phyloP scores from a whole-genome alignment of 2,113 vertebrate genomes.

The Nerophis ophidion region DNA sequence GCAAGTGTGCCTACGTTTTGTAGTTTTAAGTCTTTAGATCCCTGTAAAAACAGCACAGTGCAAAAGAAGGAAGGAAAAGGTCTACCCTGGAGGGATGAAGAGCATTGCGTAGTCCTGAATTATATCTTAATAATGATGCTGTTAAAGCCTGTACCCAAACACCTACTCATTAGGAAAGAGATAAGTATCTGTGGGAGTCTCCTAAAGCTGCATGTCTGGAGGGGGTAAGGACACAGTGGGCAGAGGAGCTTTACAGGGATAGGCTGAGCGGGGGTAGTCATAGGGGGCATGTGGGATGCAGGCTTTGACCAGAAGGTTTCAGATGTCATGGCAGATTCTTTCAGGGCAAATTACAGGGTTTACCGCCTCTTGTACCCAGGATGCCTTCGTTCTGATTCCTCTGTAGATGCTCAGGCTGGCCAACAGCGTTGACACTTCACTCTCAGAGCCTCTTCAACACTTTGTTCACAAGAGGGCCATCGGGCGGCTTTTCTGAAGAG shows the following conservation, averaged over 20 bases:
- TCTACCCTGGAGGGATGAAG: constrained; percentile 34
- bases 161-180: constrained; percentile 64
- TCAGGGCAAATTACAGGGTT: constrained; percentile 70
- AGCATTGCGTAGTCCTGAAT: constrained; percentile 37
- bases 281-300: constrained; percentile 27
- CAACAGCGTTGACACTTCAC: constrained; percentile 55
- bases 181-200: constrained; percentile 70
- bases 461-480: constrained; percentile 52
- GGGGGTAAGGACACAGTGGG: constrained; percentile 52
- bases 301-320: constrained; percentile 63
- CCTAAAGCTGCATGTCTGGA: constrained; percentile 60
- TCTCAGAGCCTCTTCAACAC: constrained; percentile 51
- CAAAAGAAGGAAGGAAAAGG: constrained; percentile 30
- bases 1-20: constrained; percentile 16
- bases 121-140: constrained; percentile 53
- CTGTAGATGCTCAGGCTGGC: constrained; percentile 49
- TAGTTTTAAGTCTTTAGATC: constrained; percentile 3
- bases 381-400: constrained; percentile 50
- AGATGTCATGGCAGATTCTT: constrained; percentile 66
- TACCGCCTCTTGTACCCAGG: constrained; percentile 50
- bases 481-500: constrained; percentile 39
- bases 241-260: constrained; percentile 38
- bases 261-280: constrained; percentile 26
- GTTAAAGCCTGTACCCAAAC: constrained; percentile 57
- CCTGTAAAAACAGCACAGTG: constrained; percentile 17